Evolutionary conservation across 2,797 vertebrate genomes (phyloP).

Genomic region (Falco peregrinus): DNA sequence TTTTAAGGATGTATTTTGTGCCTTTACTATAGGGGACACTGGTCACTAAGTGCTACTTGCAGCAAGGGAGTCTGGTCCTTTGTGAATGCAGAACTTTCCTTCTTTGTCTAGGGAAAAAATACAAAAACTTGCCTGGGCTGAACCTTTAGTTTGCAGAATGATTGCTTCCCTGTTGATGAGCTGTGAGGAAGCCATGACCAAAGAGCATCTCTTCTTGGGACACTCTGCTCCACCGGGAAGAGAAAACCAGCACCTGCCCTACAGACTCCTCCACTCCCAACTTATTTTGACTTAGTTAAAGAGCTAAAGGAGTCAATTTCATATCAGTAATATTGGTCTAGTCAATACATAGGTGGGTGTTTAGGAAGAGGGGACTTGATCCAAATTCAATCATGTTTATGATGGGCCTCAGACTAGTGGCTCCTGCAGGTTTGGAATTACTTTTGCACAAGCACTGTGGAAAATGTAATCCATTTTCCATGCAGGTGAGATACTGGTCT

Average conservation of each 20-base stretch:
- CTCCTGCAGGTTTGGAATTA: background rate
- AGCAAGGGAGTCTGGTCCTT: background rate
- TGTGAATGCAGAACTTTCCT: background rate
- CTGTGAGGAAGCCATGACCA: background rate
- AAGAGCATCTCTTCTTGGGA: background rate
- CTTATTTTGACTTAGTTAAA: background rate
- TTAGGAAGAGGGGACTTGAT: background rate
- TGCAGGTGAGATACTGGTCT: background rate
- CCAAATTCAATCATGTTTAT: background rate
- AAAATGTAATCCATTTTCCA: background rate
- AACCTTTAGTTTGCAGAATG: background rate
- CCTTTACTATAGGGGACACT: background rate
- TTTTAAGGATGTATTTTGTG: background rate
- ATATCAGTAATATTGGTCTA: background rate
- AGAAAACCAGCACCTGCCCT: background rate
- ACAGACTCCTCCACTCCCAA: background rate
- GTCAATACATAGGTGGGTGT: background rate
- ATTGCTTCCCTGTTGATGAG: background rate
- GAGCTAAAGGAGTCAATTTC: background rate
- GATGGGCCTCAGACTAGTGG: background rate
- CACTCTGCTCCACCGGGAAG: background rate
- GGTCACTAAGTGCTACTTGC: background rate
- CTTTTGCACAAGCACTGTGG: background rate
- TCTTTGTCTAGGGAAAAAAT: background rate
- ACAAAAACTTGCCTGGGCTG: background rate